Evolutionary conservation across 2,797 vertebrate genomes (phyloP).

Genomic region (Danio kyathit): DNA sequence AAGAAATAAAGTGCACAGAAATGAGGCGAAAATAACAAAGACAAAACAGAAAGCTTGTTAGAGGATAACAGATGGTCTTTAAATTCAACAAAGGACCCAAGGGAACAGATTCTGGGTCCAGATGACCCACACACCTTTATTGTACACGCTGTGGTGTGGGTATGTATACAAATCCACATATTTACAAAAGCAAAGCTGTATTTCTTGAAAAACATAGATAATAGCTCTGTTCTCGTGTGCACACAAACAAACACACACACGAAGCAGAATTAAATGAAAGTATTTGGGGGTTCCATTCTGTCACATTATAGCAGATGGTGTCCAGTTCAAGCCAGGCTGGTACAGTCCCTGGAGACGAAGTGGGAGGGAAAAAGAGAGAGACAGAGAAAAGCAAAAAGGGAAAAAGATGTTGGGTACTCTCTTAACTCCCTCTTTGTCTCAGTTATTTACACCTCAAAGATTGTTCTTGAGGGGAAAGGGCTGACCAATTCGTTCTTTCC

Average conservation of each 20-base stretch:
- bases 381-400: constrained; percentile 62
- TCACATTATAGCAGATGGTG: constrained; percentile 86
- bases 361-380: constrained; percentile 59
- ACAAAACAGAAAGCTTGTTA: constrained; percentile 76
- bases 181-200: constrained; percentile 53
- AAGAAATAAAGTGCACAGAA: not conserved
- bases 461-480: constrained; percentile 50
- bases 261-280: constrained; percentile 73
- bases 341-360: constrained; percentile 73
- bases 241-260: constrained; percentile 58
- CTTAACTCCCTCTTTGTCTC: constrained; percentile 53
- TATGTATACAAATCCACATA: constrained; percentile 21
- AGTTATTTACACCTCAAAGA: constrained; percentile 58
- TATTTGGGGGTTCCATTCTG: constrained; percentile 84
- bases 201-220: constrained; percentile 73
- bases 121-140: constrained; percentile 59
- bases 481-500: constrained; percentile 36
- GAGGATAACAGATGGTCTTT: constrained; percentile 84
- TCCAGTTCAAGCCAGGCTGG: constrained; percentile 81
- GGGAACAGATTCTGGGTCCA: constrained; percentile 72
- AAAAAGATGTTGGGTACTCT: constrained; percentile 62
- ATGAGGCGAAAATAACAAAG: constrained; percentile 43
- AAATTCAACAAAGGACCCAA: constrained; percentile 74
- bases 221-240: constrained; percentile 64
- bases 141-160: constrained; percentile 67